Percentiles rank a stretch among this genome's conserved stretches.
Evolutionary conservation across 2,888 invertebrate species (phyloP).

Genomic region (Nipponacmea schrenckii): DNA sequence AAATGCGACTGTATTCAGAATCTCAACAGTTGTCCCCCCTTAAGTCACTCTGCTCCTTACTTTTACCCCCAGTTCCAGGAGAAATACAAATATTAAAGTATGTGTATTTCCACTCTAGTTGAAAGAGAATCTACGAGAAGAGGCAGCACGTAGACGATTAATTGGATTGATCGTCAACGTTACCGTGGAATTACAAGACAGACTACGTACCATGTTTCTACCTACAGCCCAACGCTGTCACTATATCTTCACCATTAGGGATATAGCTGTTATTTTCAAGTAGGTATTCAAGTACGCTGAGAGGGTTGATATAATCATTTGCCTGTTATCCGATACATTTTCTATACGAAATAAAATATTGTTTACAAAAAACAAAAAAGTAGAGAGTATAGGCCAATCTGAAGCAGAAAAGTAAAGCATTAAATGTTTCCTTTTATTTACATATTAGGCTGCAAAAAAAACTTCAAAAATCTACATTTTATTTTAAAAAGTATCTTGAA

Average conservation of each 20-base stretch:
- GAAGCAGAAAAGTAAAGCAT: no score
- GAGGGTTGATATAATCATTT: neutral
- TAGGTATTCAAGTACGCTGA: slow-evolving; percentile 26
- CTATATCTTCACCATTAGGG: slow-evolving; percentile 64
- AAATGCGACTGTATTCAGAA: no score
- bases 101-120: neutral
- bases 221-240: slow-evolving; percentile 64
- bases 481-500: no score
- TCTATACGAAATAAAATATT: no score
- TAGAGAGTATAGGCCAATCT: no score
- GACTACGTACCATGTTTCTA: slow-evolving; percentile 63
- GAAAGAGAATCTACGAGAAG: slow-evolving; percentile 40
- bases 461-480: neutral
- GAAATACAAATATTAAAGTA: no score
- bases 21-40: no score
- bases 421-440: no score
- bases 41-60: no score
- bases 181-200: slow-evolving; percentile 63
- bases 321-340: no score
- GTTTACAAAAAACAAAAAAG: no score
- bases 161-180: slow-evolving; percentile 58
- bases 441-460: neutral
- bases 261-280: slow-evolving; percentile 64
- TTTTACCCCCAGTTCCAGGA: no score
- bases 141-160: slow-evolving; percentile 51